Evolutionary conservation across 2,888 invertebrate genomes (phyloP).

Genomic region (Caenorhabditis sp.): DNA sequence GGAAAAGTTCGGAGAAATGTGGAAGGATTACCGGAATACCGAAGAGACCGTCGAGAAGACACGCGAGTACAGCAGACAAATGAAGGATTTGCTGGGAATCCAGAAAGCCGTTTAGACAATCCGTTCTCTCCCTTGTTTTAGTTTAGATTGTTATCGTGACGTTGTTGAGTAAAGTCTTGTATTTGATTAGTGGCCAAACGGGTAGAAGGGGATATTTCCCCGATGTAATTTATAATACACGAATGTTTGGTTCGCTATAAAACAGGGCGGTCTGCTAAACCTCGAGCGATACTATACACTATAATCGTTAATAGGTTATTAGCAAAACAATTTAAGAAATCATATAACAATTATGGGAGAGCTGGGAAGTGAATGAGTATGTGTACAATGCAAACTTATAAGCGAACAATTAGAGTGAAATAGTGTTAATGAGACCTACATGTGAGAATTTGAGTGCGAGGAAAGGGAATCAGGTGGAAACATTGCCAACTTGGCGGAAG

Average conservation of each 20-base stretch:
- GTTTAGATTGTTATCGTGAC: not conserved
- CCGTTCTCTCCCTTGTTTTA: not conserved
- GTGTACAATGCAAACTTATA: not conserved
- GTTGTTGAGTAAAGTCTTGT: not conserved
- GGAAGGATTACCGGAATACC: conserved; percentile 68
- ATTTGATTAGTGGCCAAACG: not conserved
- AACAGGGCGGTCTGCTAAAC: not conserved
- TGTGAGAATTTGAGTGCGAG: not conserved
- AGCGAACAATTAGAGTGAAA: conserved; percentile 4
- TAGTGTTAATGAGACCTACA: not conserved
- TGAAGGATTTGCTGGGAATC: conserved; percentile 61
- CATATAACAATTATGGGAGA: conserved; percentile 29
- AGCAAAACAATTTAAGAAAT: conserved; percentile 15
- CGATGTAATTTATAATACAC: too few relatives aligned
- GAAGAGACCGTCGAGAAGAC: conserved; percentile 64
- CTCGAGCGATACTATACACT: conserved; percentile 3
- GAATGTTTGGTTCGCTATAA: conserved; percentile 30
- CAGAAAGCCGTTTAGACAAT: not conserved
- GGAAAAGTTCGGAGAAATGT: conserved; percentile 62
- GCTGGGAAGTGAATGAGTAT: not conserved
- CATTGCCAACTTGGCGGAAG: conserved; percentile 53
- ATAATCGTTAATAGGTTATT: conserved; percentile 33
- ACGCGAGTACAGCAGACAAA: conserved; percentile 58
- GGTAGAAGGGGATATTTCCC: too few relatives aligned
- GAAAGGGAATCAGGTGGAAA: too few relatives aligned